These are phyloP conservation scores for Pachliopta kotzebuea DNA, from an alignment of 2,888 invertebrate genomes.

Conservation along the genomic window DNA sequence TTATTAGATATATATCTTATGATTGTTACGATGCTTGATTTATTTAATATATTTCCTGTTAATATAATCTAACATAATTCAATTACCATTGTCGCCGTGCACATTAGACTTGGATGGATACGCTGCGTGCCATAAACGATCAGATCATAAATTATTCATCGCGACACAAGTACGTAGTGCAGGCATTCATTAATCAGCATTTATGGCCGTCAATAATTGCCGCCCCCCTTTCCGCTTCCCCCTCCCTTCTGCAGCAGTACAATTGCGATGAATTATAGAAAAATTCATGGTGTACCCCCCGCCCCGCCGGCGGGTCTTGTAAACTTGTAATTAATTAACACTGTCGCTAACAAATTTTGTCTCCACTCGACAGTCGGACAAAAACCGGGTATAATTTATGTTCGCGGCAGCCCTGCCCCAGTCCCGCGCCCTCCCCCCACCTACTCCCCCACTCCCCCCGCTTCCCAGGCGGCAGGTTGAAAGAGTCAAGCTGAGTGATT, in stretches of 20 bases:
- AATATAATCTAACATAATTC: too few relatives aligned
- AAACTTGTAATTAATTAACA: conserved; percentile 67
- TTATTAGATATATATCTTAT: too few relatives aligned
- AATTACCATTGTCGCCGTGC: too few relatives aligned
- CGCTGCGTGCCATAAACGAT: background rate
- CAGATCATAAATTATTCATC: background rate
- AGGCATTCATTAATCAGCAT: conserved; percentile 12
- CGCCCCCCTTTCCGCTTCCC: conserved; percentile 10
- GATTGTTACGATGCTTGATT: too few relatives aligned
- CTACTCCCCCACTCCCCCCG: too few relatives aligned
- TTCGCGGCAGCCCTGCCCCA: conserved; percentile 55
- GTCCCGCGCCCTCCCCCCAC: conserved; percentile 21
- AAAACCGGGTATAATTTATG: conserved; percentile 71
- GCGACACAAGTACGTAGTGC: background rate
- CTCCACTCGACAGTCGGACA: conserved; percentile 62
- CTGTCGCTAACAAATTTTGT: conserved; percentile 71
- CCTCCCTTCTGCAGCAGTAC: too few relatives aligned
- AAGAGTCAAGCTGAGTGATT: conserved; percentile 77
- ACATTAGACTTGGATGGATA: background rate
- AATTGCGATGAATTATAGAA: conserved; percentile 32
- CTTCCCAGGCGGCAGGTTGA: conserved; percentile 57
- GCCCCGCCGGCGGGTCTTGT: conserved; percentile 41
- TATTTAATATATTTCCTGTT: too few relatives aligned
- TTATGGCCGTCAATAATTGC: conserved; percentile 26
- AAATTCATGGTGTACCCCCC: conserved; percentile 27